phyloP scores from a whole-genome alignment of 2,113 vertebrate genomes.

The Sinocyclocheilus rhinocerous region DNA sequence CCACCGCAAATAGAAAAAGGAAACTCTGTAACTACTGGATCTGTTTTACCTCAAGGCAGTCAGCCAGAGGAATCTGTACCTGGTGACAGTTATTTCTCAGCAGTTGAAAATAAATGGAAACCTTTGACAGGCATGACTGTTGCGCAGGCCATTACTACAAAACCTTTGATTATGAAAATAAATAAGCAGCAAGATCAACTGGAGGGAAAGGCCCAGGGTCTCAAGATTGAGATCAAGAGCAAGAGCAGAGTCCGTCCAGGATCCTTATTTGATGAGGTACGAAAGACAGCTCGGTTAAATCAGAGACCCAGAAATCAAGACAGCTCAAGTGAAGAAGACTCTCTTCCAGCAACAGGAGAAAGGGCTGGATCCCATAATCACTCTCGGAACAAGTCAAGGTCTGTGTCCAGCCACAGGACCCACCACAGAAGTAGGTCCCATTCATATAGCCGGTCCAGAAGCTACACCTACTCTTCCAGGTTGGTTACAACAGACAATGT shows the following conservation, averaged over 20 bases:
- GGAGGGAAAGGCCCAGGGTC: slow-evolving; percentile 76
- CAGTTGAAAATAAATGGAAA: slow-evolving; percentile 87
- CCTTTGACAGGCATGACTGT: slow-evolving; percentile 84
- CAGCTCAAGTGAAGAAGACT: slow-evolving; percentile 91
- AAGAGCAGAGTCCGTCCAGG: slow-evolving; percentile 91
- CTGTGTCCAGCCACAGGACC: slow-evolving; percentile 83
- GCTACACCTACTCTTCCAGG: slow-evolving; percentile 89
- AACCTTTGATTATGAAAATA: slow-evolving; percentile 60
- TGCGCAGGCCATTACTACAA: slow-evolving; percentile 57
- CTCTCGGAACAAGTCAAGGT: slow-evolving; percentile 82
- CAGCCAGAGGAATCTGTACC: slow-evolving; percentile 61
- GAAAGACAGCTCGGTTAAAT: slow-evolving; percentile 92
- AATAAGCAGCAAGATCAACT: slow-evolving; percentile 57
- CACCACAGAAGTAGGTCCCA: slow-evolving; percentile 75
- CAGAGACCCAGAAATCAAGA: slow-evolving; percentile 92
- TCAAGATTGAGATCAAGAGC: slow-evolving; percentile 95
- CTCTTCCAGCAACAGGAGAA: slow-evolving; percentile 73
- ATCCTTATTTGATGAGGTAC: slow-evolving; percentile 95
- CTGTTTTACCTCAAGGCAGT: slow-evolving; percentile 38
- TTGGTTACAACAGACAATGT: slow-evolving; percentile 53
- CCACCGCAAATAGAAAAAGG: slow-evolving; percentile 52
- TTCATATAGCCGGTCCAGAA: slow-evolving; percentile 86
- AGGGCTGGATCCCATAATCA: slow-evolving; percentile 72
- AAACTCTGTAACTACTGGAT: slow-evolving; percentile 16
- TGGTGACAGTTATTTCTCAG: slow-evolving; percentile 52